phyloP scores from a whole-genome alignment of 2,888 invertebrate species.

The Bellardia bayeri region DNA sequence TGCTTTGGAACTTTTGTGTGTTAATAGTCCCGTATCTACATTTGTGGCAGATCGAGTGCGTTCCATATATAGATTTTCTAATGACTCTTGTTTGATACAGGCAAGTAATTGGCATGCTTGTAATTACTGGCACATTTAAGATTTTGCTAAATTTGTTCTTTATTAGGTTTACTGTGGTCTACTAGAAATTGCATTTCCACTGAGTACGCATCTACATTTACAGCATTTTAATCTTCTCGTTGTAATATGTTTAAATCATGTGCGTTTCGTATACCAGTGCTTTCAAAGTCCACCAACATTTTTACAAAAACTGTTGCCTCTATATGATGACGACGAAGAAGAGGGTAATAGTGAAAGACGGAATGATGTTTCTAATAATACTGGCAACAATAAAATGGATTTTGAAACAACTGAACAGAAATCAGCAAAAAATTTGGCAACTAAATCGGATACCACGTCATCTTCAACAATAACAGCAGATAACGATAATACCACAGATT shows the following conservation, averaged over 20 bases:
- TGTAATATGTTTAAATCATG: constrained; percentile 79
- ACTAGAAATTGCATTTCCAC: constrained; percentile 79
- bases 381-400: constrained; percentile 20
- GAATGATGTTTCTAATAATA: background rate
- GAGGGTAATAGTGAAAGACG: constrained; percentile 60
- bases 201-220: constrained; percentile 74
- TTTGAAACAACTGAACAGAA: constrained; percentile 62
- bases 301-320: constrained; percentile 77
- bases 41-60: constrained; percentile 79
- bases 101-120: constrained; percentile 57
- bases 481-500: background rate
- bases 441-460: constrained; percentile 22
- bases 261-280: constrained; percentile 79
- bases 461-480: background rate
- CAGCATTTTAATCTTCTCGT: constrained; percentile 78
- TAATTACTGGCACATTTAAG: background rate
- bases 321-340: constrained; percentile 78
- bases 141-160: background rate
- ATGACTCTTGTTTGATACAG: constrained; percentile 81
- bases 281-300: constrained; percentile 79
- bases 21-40: constrained; percentile 76
- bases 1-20: constrained; percentile 76
- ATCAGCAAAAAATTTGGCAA: constrained; percentile 18
- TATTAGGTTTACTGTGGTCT: constrained; percentile 80
- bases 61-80: constrained; percentile 79